Base-by-base conservation (phyloP, 2,888 invertebrate species). In the Morinoia aosen region DNA sequence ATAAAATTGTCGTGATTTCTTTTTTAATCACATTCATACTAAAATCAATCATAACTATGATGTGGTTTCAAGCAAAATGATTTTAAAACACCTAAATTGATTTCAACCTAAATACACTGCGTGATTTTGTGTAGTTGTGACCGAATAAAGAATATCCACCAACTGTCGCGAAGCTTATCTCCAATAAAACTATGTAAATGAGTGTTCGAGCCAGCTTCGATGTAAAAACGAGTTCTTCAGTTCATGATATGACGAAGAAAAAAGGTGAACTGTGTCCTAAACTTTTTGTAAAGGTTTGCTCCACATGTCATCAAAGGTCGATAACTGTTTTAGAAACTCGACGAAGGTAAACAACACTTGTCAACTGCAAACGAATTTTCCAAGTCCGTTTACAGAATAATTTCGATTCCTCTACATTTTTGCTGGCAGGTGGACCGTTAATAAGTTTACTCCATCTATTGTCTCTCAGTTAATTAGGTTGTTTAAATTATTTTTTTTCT, bases 291-390 rank as follows among this genome's bases (percentile, higher is more conserved):
- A 25, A 76, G 76, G 76, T 76, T 76, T 76, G 76, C 33, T 76
- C 76, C 76, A 8, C 76, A 76, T 76, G 76, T 76, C 76, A 76
- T 76, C 76, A 76, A 76, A 76, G 76, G 76, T 76, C 76, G 76
- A 33, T 76, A 33, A 76, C 33, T 25, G 33, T 25, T 76, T 76
- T 33, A 76, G 76, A 76, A 76, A 76, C 76, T 76, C 76, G 76
- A 33, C 76, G 76, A 76, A 76, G 76, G 76, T 76, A 76, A 76
- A 76, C 76, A 76, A 76, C 76, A 76, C 19, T 25, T 76, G 19
- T 33, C 33, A 76, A 76, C 76, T 33, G 33, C 76, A 33, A 76
- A 76, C 48, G 33, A 76, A 76, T 76, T 10, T 25, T 33, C 76
- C 19, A 0, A 25, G 8, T 25, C 16, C 76, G 76, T 76, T 33